Conservation (phyloP, 2,113 vertebrate species). For the Percina caprodes region DNA sequence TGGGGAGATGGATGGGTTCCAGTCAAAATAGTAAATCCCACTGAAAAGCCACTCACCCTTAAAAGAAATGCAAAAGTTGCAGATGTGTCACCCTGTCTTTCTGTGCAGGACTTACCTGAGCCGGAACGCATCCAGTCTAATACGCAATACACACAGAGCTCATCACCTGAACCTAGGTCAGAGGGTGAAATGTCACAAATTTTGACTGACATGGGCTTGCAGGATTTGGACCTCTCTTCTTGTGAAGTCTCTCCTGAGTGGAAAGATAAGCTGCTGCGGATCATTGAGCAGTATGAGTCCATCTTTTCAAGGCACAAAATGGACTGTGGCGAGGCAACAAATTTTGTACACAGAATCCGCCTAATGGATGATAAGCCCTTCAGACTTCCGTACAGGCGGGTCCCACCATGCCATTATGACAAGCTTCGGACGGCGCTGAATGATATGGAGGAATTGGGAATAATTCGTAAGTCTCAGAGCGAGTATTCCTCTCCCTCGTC, state of each 20-base stretch:
- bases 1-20: conserved; percentile 19
- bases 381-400: not conserved
- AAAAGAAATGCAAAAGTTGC: not conserved
- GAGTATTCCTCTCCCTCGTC: not conserved
- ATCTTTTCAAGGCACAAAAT: not conserved
- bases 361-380: conserved; percentile 15
- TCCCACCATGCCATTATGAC: conserved; percentile 4
- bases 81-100: not conserved
- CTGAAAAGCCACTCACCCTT: not conserved
- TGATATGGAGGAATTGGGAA: conserved; percentile 13
- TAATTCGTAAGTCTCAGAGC: conserved; percentile 27
- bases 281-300: not conserved
- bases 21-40: not conserved
- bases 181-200: not conserved
- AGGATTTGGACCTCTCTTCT: not conserved
- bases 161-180: not conserved
- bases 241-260: not conserved
- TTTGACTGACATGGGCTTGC: not conserved
- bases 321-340: not conserved
- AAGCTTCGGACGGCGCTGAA: not conserved
- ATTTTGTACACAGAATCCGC: not conserved
- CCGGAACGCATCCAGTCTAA: not conserved
- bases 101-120: not conserved
- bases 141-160: not conserved
- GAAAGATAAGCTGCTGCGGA: not conserved